Conservation (phyloP, 2,797 vertebrate species). For the Sus cebifrons region DNA sequence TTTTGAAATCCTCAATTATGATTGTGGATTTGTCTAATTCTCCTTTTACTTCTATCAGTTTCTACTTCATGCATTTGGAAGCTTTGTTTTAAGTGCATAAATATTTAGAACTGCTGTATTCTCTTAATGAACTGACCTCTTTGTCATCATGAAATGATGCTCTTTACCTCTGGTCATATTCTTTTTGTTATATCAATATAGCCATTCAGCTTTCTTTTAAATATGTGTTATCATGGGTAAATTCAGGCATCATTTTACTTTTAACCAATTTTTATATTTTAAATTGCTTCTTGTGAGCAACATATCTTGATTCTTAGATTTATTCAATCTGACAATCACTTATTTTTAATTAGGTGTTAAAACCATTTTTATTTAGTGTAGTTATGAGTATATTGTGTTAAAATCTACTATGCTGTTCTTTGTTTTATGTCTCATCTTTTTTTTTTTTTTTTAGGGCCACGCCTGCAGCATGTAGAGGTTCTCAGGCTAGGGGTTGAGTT, state of each 20-base stretch:
- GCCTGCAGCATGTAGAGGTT: too few relatives aligned
- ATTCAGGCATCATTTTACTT: background rate
- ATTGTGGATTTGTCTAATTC: background rate
- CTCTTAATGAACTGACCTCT: background rate
- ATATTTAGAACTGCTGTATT: background rate
- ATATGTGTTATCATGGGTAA: background rate
- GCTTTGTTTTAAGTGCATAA: background rate
- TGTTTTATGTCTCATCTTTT: background rate
- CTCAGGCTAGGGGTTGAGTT: too few relatives aligned
- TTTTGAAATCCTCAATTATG: background rate
- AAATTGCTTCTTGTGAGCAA: background rate
- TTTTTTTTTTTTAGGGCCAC: too few relatives aligned
- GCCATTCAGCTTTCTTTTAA: background rate
- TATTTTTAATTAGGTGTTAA: background rate
- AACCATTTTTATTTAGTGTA: background rate
- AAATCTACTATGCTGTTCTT: background rate
- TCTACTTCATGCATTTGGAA: background rate
- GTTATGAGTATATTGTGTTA: background rate
- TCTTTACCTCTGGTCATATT: background rate
- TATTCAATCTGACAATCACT: background rate
- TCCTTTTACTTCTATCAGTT: background rate
- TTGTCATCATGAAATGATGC: background rate
- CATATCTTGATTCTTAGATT: background rate
- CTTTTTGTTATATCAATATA: background rate
- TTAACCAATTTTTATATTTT: conserved; percentile 12